Evolutionary conservation across 2,113 vertebrate genomes (phyloP).

Genomic region (Archocentrus centrarchus): DNA sequence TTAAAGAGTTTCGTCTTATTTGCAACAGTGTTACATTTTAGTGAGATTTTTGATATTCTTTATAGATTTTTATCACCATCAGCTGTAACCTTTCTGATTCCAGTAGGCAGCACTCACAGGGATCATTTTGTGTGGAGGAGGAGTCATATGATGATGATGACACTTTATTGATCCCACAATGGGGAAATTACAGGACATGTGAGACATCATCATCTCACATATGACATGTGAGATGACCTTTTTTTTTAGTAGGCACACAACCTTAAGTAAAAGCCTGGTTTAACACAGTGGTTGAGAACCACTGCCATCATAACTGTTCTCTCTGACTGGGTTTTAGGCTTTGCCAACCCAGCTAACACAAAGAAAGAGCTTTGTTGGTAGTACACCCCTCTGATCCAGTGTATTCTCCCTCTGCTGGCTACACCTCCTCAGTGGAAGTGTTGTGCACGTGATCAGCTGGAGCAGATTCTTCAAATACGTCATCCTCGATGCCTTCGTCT

Average conservation of each 20-base stretch:
- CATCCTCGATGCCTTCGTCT: constrained; percentile 90
- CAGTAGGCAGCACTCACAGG: not conserved
- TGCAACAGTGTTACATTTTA: not conserved
- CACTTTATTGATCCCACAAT: no score
- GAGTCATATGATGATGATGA: not conserved
- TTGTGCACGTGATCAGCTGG: constrained; percentile 44
- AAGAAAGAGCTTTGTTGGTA: rapidly evolving
- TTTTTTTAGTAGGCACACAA: not conserved
- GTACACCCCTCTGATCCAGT: not conserved
- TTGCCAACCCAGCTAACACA: not conserved
- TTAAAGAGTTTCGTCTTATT: not conserved
- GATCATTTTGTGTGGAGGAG: not conserved
- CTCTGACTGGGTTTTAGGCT: rapidly evolving
- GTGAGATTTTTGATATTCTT: not conserved
- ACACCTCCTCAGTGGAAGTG: constrained; percentile 61
- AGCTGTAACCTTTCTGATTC: not conserved
- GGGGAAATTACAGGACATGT: no score
- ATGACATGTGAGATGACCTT: not conserved
- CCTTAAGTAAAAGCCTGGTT: no score
- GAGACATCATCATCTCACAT: no score
- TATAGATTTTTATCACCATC: not conserved
- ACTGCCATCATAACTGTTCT: not conserved
- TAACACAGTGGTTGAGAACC: not conserved
- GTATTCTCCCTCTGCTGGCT: not conserved
- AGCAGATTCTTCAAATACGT: constrained; percentile 86